Conservation (phyloP, 2,888 invertebrate genomes). For the Aplocera efformata region DNA sequence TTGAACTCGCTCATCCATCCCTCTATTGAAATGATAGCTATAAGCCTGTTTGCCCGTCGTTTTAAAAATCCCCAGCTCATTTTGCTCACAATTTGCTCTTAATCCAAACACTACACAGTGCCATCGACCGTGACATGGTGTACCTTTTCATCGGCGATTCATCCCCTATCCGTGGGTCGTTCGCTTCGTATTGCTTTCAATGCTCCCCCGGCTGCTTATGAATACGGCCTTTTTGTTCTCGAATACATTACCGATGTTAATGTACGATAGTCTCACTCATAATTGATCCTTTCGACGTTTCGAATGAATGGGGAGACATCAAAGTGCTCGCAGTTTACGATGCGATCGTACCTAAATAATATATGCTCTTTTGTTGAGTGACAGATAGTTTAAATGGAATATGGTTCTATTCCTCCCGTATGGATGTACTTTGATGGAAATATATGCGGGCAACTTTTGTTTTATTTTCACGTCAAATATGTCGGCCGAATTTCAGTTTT, state of each 20-base stretch:
- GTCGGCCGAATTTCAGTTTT: slow-evolving; percentile 24
- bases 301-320: slow-evolving; percentile 34
- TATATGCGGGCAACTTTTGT: slow-evolving; percentile 23
- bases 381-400: slow-evolving; percentile 9
- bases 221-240: slow-evolving; percentile 56
- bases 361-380: slow-evolving; percentile 26
- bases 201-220: slow-evolving; percentile 45
- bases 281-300: slow-evolving; percentile 57
- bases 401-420: slow-evolving; percentile 9
- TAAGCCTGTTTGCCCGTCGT: slow-evolving; percentile 25
- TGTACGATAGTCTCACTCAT: slow-evolving; percentile 61
- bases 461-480: slow-evolving; percentile 26
- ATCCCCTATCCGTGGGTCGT: slow-evolving; percentile 28
- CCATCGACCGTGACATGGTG: slow-evolving; percentile 27
- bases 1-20: slow-evolving; percentile 2
- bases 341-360: slow-evolving; percentile 28
- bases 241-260: slow-evolving; percentile 69
- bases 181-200: slow-evolving; percentile 46
- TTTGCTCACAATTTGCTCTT: slow-evolving; percentile 27
- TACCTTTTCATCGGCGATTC: slow-evolving; percentile 25
- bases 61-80: slow-evolving; percentile 19
- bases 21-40: slow-evolving; percentile 8
- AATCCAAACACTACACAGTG: slow-evolving; percentile 31
- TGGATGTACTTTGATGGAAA: slow-evolving; percentile 20
- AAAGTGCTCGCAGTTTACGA: slow-evolving; percentile 28